Conservation (phyloP, 2,797 vertebrate species). For the Pangasius djambal region DNA sequence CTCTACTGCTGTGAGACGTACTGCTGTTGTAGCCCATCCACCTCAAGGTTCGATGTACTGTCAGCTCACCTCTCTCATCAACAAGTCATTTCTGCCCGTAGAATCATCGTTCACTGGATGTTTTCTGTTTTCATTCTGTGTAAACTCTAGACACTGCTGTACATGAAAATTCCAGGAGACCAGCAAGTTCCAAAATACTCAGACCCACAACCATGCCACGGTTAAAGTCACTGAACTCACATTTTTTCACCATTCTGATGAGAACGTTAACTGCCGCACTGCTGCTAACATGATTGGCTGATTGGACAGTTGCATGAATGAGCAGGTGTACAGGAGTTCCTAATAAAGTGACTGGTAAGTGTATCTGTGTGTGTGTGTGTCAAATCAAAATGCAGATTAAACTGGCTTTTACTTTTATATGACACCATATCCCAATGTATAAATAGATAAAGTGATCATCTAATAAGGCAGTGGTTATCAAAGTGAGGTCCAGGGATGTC, state of each 20-base stretch:
- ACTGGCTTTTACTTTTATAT: neutral
- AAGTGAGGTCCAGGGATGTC: neutral
- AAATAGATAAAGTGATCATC: neutral
- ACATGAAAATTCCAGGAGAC: neutral
- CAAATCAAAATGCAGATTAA: neutral
- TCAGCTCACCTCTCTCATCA: neutral
- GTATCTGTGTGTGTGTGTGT: neutral
- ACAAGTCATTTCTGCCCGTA: too few relatives aligned
- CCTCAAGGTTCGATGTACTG: neutral
- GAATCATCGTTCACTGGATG: neutral
- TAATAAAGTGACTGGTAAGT: neutral
- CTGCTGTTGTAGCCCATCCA: neutral
- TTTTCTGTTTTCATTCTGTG: neutral
- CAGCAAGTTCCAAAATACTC: too few relatives aligned
- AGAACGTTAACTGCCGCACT: neutral
- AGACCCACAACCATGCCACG: too few relatives aligned
- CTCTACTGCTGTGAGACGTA: neutral
- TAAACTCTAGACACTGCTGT: neutral
- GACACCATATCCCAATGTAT: neutral
- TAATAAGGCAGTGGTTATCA: neutral
- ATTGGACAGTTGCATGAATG: neutral
- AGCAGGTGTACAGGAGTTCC: neutral
- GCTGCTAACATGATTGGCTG: neutral
- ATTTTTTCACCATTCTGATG: too few relatives aligned
- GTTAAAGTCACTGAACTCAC: too few relatives aligned